These are phyloP conservation scores for Drosophila watanabei DNA, from an alignment of 1,140 invertebrate genomes.

Conservation along the genomic window DNA sequence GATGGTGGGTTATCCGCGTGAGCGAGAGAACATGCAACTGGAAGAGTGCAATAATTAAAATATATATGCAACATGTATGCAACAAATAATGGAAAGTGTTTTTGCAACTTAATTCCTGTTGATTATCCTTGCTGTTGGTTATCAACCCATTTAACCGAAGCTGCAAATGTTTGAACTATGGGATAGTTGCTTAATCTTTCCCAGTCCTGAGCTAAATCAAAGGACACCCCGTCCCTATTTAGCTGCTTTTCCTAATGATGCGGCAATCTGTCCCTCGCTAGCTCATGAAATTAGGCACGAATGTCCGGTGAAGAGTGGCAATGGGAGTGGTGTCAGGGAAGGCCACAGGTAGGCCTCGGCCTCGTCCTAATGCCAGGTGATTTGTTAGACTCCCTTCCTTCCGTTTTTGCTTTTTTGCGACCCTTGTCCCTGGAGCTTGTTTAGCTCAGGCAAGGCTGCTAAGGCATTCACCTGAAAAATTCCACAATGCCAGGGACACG, in stretches of 20 bases:
- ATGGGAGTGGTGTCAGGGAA: not conserved
- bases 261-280: constrained; percentile 65
- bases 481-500: constrained; percentile 63
- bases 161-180: constrained; percentile 10
- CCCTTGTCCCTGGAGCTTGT: constrained; percentile 61
- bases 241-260: constrained; percentile 58
- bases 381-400: constrained; percentile 65
- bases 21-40: not conserved
- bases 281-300: constrained; percentile 78
- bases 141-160: constrained; percentile 7
- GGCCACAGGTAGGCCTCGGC: constrained; percentile 51
- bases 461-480: constrained; percentile 75
- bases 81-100: not conserved
- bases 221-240: not conserved
- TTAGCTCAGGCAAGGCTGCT: constrained; percentile 45
- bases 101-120: not conserved
- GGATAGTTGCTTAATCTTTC: not conserved
- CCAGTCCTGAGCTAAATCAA: not conserved
- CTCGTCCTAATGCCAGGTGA: constrained; percentile 69
- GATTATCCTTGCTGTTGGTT: not conserved
- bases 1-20: constrained; percentile 27
- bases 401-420: constrained; percentile 5
- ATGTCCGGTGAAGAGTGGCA: constrained; percentile 55
- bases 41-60: constrained; percentile 10
- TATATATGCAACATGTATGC: not conserved